Evolutionary conservation across 2,797 vertebrate genomes (phyloP).

Genomic region (Sitta carolinensis): DNA sequence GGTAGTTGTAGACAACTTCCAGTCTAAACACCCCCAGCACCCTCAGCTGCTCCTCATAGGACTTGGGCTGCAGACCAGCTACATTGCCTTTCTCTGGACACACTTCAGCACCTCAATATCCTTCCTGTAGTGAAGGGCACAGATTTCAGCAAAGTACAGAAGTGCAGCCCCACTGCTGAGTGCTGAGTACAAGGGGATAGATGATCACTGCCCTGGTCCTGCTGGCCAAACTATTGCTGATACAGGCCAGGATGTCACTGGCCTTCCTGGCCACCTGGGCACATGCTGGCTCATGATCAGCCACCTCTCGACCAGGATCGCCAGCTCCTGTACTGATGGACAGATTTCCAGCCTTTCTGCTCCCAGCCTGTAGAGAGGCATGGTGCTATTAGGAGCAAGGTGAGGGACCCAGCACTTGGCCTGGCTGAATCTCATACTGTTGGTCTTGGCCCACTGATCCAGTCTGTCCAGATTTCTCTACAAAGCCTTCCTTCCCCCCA

Average conservation of each 20-base stretch:
- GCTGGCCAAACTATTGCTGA: background rate
- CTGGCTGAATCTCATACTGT: no score
- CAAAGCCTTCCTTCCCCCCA: background rate
- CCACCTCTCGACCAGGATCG: fast-evolving
- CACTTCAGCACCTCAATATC: background rate
- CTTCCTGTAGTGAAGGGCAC: background rate
- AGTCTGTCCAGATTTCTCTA: background rate
- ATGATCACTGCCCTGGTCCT: background rate
- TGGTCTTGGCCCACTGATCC: background rate
- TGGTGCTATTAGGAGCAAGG: background rate
- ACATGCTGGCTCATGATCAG: background rate
- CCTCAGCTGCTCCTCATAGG: background rate
- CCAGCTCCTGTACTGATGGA: fast-evolving
- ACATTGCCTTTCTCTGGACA: background rate
- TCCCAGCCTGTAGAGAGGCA: fast-evolving
- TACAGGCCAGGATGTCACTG: background rate
- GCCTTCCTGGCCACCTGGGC: background rate
- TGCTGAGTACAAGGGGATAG: background rate
- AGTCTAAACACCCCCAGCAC: background rate
- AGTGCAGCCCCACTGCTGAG: background rate
- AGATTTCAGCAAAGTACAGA: background rate
- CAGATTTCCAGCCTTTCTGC: background rate
- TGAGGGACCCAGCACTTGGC: fast-evolving
- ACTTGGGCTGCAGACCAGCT: background rate
- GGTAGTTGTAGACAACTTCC: background rate